A percentile compares a stretch with the other conserved stretches of the same genome.
These are phyloP conservation scores for Rafetus swinhoei DNA, from an alignment of 2,113 vertebrate species.

Conservation along the genomic window DNA sequence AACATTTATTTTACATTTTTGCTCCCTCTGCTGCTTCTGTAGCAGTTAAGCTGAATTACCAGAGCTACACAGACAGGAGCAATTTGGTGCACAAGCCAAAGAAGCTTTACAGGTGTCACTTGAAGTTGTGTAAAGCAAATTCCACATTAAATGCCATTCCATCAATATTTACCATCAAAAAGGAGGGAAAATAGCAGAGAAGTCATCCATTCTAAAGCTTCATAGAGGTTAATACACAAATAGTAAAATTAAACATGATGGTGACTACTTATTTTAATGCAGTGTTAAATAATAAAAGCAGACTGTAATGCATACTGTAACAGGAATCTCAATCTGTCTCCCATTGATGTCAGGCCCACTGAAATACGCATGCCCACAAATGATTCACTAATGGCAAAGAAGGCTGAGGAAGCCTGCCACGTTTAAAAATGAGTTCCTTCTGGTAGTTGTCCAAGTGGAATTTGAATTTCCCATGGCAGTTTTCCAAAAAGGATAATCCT, in stretches of 20 bases:
- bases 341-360: constrained; percentile 5
- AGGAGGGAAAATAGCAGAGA: neutral
- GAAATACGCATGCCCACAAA: neutral
- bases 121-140: constrained; percentile 38
- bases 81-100: constrained; percentile 26
- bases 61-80: neutral
- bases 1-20: constrained; percentile 25
- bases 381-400: neutral
- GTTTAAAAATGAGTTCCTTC: constrained; percentile 31
- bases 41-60: neutral
- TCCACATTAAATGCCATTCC: neutral
- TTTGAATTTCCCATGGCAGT: constrained; percentile 62
- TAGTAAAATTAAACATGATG: constrained; percentile 12
- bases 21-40: constrained; percentile 54
- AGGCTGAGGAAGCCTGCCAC: constrained; percentile 9
- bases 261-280: constrained; percentile 32
- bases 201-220: constrained; percentile 35
- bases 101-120: constrained; percentile 12
- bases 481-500: constrained; percentile 61
- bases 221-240: constrained; percentile 33
- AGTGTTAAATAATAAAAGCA: constrained; percentile 14
- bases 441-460: constrained; percentile 42
- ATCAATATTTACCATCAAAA: constrained; percentile 31
- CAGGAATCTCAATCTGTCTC: neutral
- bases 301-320: neutral